phyloP scores from a whole-genome alignment of 2,888 invertebrate genomes.

The Cantharis lateralis region DNA sequence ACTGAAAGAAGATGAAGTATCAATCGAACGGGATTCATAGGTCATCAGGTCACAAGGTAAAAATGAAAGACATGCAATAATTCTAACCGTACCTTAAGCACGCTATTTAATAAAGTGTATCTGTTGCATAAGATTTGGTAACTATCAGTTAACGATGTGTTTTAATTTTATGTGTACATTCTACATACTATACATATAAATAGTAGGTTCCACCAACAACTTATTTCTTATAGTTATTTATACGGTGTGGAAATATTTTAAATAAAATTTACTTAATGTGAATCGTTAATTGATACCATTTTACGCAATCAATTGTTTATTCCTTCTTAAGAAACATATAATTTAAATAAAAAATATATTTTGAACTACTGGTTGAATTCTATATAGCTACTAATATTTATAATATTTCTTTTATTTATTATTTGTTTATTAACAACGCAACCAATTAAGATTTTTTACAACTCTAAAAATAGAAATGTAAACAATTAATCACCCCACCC shows the following conservation, averaged over 20 bases:
- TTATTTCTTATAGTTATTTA: background rate
- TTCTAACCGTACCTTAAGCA: background rate
- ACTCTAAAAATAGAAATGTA: too few species aligned
- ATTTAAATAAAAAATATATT: background rate
- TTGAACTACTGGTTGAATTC: background rate
- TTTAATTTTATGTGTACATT: background rate
- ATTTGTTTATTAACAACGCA: too few species aligned
- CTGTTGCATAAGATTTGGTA: background rate
- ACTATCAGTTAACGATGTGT: background rate
- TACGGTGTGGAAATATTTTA: background rate
- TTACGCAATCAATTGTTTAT: background rate
- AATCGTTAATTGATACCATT: background rate
- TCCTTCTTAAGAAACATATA: background rate
- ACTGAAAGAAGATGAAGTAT: conserved; percentile 14
- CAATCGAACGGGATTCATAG: conserved; percentile 20
- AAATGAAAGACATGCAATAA: conserved; percentile 6
- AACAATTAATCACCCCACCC: too few species aligned
- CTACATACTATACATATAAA: too few species aligned
- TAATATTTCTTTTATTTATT: too few species aligned
- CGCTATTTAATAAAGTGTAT: background rate
- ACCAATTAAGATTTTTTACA: too few species aligned
- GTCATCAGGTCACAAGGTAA: conserved; percentile 26
- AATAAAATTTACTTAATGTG: background rate
- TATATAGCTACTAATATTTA: too few species aligned
- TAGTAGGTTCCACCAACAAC: too few species aligned